Base-by-base conservation (phyloP, 2,797 vertebrate genomes). In the Channallabes apus region DNA sequence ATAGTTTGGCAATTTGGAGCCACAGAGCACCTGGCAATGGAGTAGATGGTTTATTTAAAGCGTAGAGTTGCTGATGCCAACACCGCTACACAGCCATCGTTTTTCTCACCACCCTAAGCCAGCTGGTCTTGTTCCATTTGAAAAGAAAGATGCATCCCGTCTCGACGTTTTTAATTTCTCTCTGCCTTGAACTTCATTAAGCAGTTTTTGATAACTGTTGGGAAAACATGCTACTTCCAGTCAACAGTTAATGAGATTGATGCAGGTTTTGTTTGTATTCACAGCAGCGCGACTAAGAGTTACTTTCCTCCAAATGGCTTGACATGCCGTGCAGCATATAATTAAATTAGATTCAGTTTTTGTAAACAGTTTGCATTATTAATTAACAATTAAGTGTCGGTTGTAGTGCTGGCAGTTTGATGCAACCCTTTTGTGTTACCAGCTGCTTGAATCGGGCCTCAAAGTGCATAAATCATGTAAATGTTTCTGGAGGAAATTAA, bases 321-420 rank as follows among this genome's bases (percentile, higher is more conserved):
- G 64, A 75, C 68, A 62, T 69, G 54, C 59, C 73, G 51, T 38
- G 51, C 54, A 4, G 54, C 56, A 58, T n/a, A 35, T 86, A 86
- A 86, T 83, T 80, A 17, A 86, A 79, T 80, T 80, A 61, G 22
- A 38, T 22, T 79, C 22, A 80, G 69, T 84, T 83, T 84, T 54
- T 59, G 69, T 59, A 87, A 81, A 81, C 82, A 61, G 32, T 84
- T 84, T 67, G 71, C 58, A 62, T 71, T 87, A 83, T 85, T 51
- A 85, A 85, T 84, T 81, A 84, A 85, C 84, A 87, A 87, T 87
- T 87, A 84, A 56, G 18, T 62, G 46, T 59, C 72, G 59, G 54
- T 81, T 73, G 24, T 61, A 71, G 69, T 62, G 56, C 65, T 67
- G 68, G 64, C 58, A 62, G 80, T 46, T 84, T 83, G 76, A 87